A percentile compares a stretch with the other conserved stretches of the same genome.
Evolutionary conservation across 1,140 invertebrate species (phyloP).

Genomic region (Episyrphus balteatus): DNA sequence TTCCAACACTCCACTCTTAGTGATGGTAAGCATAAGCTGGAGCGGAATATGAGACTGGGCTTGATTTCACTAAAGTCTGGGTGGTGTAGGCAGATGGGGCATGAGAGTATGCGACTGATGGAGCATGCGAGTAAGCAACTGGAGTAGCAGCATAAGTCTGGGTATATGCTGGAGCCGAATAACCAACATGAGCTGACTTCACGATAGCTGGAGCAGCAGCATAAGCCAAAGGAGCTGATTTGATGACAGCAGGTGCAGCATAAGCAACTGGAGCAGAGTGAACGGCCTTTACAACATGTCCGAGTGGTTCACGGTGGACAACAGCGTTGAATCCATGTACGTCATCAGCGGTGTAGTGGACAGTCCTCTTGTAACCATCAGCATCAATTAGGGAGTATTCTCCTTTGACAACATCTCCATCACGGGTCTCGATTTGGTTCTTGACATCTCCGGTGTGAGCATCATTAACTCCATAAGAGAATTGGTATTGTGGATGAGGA

Average conservation of each 20-base stretch:
- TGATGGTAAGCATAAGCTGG: not conserved
- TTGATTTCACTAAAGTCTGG: no score
- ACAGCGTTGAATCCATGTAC: conserved; percentile 40
- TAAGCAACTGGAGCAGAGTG: conserved; percentile 13
- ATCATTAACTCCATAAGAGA: conserved; percentile 39
- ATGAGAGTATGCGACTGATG: no score
- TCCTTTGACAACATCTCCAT: conserved; percentile 40
- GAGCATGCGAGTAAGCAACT: conserved; percentile 10
- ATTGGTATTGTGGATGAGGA: conserved; percentile 37
- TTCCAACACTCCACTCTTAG: no score
- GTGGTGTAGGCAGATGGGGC: conserved; percentile 3
- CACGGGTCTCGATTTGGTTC: conserved; percentile 42
- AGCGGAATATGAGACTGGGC: conserved; percentile 6
- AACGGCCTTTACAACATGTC: conserved; percentile 3
- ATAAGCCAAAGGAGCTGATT: conserved; percentile 4
- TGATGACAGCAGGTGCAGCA: conserved; percentile 16
- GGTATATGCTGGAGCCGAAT: conserved; percentile 16
- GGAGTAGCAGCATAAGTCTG: conserved; percentile 7
- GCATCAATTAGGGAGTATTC: conserved; percentile 44
- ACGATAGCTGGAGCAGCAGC: conserved; percentile 11
- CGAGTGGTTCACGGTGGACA: conserved; percentile 35
- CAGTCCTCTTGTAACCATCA: conserved; percentile 41
- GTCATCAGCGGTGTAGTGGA: conserved; percentile 41
- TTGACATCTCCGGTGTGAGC: conserved; percentile 44
- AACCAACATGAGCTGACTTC: conserved; percentile 6